Evolutionary conservation across 1,140 invertebrate genomes (phyloP).

Genomic region (Papilio glaucus): DNA sequence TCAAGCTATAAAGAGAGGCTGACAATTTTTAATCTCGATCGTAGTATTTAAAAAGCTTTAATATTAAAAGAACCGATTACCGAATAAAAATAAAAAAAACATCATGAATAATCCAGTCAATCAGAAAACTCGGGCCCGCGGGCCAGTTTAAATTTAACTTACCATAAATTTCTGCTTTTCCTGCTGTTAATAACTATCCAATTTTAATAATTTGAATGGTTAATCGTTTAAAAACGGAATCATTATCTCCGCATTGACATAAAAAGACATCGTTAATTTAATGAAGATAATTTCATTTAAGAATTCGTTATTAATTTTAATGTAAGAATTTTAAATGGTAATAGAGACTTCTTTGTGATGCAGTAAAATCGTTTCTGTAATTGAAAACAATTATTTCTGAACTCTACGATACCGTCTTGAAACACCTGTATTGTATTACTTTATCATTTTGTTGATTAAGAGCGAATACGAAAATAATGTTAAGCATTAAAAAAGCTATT

Average conservation of each 20-base stretch:
- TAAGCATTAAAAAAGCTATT: conserved; percentile 5
- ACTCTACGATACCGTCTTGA: background rate
- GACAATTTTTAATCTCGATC: background rate
- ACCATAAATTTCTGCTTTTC: conserved; percentile 23
- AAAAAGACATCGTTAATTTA: conserved; percentile 28
- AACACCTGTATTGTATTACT: conserved; percentile 18
- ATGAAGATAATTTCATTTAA: conserved; percentile 29
- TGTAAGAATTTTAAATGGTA: conserved; percentile 3
- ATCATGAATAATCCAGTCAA: conserved; percentile 3
- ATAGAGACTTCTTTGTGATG: conserved; percentile 11
- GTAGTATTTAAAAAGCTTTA: conserved; percentile 10
- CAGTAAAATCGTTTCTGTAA: conserved; percentile 1
- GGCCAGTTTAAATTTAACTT: conserved; percentile 29
- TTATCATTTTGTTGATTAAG: background rate
- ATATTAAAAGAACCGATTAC: background rate
- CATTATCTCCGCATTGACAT: conserved; percentile 26
- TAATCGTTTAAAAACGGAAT: conserved; percentile 23
- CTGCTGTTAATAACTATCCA: conserved; percentile 20
- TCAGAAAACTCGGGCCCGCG: background rate
- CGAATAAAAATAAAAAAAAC: conserved; percentile 10
- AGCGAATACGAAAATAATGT: background rate
- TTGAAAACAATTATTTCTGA: background rate
- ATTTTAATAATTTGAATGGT: conserved; percentile 26
- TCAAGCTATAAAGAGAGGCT: background rate
- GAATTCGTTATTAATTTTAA: conserved; percentile 19